Percentiles rank a stretch among this genome's conserved stretches.
Evolutionary conservation across 1,140 invertebrate species (phyloP).

Genomic region (Camponotus floridanus): DNA sequence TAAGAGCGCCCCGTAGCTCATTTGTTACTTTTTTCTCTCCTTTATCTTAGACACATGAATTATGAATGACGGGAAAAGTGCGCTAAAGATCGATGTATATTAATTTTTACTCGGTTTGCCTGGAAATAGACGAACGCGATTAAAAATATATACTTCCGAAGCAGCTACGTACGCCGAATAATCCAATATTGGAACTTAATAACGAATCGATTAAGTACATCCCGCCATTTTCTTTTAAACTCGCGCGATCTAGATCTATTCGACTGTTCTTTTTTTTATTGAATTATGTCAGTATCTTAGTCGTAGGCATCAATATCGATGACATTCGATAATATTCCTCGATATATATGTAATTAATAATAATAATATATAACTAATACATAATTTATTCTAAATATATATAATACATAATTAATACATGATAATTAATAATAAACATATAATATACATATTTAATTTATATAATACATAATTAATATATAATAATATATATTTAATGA

Average conservation of each 20-base stretch:
- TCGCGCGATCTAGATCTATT: not conserved
- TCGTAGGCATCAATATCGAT: not conserved
- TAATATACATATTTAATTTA: too few species aligned
- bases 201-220: constrained; percentile 42
- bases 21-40: constrained; percentile 2
- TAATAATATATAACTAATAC: too few species aligned
- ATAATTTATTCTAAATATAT: too few species aligned
- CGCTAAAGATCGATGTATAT: not conserved
- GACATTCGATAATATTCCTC: not conserved
- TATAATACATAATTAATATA: too few species aligned
- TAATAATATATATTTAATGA: too few species aligned
- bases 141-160: constrained; percentile 19
- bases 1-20: not conserved
- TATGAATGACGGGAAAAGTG: not conserved
- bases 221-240: not conserved
- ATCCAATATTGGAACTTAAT: constrained; percentile 56
- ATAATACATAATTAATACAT: too few species aligned
- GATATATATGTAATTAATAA: not conserved
- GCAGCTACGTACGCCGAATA: constrained; percentile 5
- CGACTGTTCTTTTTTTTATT: not conserved
- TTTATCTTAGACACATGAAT: not conserved
- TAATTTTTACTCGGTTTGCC: not conserved
- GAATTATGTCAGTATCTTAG: not conserved
- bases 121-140: constrained; percentile 9
- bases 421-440: too few species aligned